Evolutionary conservation across 2,888 invertebrate genomes (phyloP).

Genomic region (Drosophila peninsularis): DNA sequence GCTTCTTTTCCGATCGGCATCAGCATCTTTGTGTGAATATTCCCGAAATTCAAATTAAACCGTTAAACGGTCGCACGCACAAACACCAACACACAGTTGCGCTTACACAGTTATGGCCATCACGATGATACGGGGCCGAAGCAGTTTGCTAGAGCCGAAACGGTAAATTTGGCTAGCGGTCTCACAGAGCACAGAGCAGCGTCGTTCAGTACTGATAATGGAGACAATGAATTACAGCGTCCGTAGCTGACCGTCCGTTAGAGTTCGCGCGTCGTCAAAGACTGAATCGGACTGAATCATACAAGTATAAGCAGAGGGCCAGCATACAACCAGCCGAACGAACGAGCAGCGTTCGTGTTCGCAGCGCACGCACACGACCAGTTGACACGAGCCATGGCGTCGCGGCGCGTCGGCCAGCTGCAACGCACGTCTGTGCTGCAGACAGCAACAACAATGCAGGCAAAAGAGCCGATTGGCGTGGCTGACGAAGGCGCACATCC

Average conservation of each 20-base stretch:
- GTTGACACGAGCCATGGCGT: conserved; percentile 16
- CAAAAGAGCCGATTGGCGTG: conserved; percentile 23
- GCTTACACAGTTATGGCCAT: conserved; percentile 26
- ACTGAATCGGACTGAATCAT: conserved; percentile 67
- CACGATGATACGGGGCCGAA: conserved; percentile 48
- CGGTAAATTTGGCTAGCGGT: conserved; percentile 45
- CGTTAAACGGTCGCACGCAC: conserved; percentile 43
- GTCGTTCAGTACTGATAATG: conserved; percentile 16
- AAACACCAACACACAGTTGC: conserved; percentile 18
- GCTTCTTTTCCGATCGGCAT: conserved; percentile 46
- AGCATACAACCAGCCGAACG: conserved; percentile 25
- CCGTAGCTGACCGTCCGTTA: conserved; percentile 68
- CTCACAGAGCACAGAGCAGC: conserved; percentile 19
- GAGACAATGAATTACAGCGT: conserved; percentile 34
- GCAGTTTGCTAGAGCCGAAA: conserved; percentile 38
- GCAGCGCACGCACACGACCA: conserved; percentile 18
- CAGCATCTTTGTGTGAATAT: conserved; percentile 57
- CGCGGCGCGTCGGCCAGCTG: conserved; percentile 28
- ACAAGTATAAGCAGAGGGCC: conserved; percentile 42
- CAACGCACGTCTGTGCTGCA: conserved; percentile 47
- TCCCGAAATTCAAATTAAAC: conserved; percentile 54
- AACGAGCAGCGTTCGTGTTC: background rate
- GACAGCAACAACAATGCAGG: conserved; percentile 28
- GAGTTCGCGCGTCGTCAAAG: conserved; percentile 74
- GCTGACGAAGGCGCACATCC: conserved; percentile 19